A percentile compares a stretch with the other conserved stretches of the same genome.
phyloP scores from a whole-genome alignment of 2,888 invertebrate species.

The Coleophora deauratella region DNA sequence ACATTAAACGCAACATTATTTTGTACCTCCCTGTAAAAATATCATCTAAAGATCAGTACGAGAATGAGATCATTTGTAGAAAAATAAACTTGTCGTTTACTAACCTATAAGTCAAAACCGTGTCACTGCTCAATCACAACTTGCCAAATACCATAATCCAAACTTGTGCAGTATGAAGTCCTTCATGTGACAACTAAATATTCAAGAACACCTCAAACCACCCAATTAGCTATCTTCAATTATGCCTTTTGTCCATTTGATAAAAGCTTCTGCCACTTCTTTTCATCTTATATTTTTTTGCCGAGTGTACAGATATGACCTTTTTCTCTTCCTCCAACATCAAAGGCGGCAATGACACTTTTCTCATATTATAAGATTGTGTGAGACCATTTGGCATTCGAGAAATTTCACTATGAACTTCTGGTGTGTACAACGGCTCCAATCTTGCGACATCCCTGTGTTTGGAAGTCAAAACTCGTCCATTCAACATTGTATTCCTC shows the following conservation, averaged over 20 bases:
- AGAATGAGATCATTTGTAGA: not conserved
- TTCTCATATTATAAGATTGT: conserved; percentile 44
- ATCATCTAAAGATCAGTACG: not conserved
- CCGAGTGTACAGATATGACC: conserved; percentile 33
- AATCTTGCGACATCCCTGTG: conserved; percentile 48
- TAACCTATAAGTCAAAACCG: not conserved
- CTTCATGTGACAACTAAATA: no score
- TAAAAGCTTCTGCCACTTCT: conserved; percentile 23
- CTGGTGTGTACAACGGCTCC: conserved; percentile 52
- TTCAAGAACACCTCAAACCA: no score
- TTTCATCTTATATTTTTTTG: conserved; percentile 37
- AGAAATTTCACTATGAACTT: conserved; percentile 36
- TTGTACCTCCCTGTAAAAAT: no score
- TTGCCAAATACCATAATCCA: not conserved
- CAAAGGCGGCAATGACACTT: conserved; percentile 62
- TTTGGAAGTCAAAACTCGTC: conserved; percentile 52
- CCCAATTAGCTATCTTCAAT: no score
- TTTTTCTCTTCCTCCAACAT: conserved; percentile 56
- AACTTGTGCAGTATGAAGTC: not conserved
- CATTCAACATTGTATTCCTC: conserved; percentile 35
- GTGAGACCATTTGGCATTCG: conserved; percentile 30
- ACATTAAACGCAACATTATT: no score
- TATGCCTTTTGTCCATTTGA: no score
- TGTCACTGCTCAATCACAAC: not conserved
- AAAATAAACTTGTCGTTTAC: not conserved